Evolutionary conservation across 2,113 vertebrate genomes (phyloP).

Genomic region (Thomomys bottae): DNA sequence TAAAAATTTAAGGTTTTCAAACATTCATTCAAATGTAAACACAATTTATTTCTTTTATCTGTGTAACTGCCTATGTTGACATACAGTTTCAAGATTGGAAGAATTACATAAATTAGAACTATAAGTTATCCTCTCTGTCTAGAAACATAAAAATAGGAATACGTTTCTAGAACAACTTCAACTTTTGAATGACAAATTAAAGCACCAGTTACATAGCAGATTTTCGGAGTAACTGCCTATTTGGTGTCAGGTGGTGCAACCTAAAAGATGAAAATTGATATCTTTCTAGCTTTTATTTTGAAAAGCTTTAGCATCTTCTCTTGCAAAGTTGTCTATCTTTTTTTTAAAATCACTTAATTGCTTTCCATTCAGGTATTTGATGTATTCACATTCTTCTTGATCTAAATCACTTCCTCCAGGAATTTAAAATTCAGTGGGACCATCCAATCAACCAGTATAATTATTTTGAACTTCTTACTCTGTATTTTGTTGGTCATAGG

Average conservation of each 20-base stretch:
- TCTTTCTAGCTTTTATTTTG: not conserved
- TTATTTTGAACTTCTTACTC: too few relatives aligned
- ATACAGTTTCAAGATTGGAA: not conserved
- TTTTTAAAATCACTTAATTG: not conserved
- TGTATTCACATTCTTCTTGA: not conserved
- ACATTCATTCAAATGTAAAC: not conserved
- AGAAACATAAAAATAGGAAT: not conserved
- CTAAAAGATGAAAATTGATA: not conserved
- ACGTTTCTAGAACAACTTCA: not conserved
- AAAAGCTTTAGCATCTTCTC: not conserved
- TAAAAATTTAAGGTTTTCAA: slow-evolving; percentile 14
- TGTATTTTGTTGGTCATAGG: too few relatives aligned
- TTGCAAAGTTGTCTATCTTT: not conserved
- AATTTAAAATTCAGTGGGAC: not conserved
- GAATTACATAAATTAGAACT: not conserved
- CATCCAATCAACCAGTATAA: not conserved
- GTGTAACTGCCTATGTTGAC: too few relatives aligned
- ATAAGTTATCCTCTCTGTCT: not conserved
- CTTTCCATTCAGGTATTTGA: not conserved
- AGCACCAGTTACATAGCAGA: not conserved
- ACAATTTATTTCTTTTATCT: not conserved
- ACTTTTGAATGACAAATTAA: not conserved
- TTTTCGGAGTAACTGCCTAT: not conserved
- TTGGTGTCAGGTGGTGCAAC: not conserved
- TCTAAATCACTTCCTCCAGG: not conserved